Base-by-base conservation (phyloP, 2,113 vertebrate species). In the Pterocles orientalis region DNA sequence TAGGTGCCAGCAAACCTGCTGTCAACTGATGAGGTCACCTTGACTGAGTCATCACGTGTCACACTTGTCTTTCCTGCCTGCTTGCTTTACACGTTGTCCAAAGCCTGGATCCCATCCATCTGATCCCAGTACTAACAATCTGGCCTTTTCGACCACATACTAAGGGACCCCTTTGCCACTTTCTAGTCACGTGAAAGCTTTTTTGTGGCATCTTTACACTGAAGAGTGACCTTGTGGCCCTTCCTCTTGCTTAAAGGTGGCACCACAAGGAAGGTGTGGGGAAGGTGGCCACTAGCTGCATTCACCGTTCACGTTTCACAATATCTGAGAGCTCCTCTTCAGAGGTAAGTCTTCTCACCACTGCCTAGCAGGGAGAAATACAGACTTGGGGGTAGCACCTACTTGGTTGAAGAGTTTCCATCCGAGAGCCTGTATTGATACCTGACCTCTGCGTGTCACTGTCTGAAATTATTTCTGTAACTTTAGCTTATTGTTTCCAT, bases 291-390 rank as follows among this genome's bases (percentile, higher is more conserved):
- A 3, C 12, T 36, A 5, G 47, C 20, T 51, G 43, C 33, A 10
- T 21, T 77, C 25, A 36, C 65, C 0, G 0, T 28, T 81, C 31
- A n/a, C 0, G 1, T 51, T 70, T 39, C 72, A n/a, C 34, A 20
- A 3, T 8, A 20, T 45, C 58, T 33, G 23, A 60, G 36, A 82
- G n/a, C 10, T 51, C 11, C 18, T 34, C 50, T 57, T 25, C 41
- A 25, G 19, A 18, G 36, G 4, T n/a, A 65, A 68, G 24, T 24
- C 56, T 78, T 65, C 51, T 65, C 50, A 14, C 41, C 14, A 2
- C 33, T 58, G 25, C 48, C 53, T 53, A 34, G 48, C 48, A 75
- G 24, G 33, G 43, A 68, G 43, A 56, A 58, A 45, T 26, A 50
- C 4, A 45, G 73, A 73, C 34, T 2, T 80, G 21, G 19, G 11